Percentiles rank a stretch among this genome's conserved stretches.
These are phyloP conservation scores for Cordilura impudica DNA, from an alignment of 2,888 invertebrate species.

Conservation along the genomic window DNA sequence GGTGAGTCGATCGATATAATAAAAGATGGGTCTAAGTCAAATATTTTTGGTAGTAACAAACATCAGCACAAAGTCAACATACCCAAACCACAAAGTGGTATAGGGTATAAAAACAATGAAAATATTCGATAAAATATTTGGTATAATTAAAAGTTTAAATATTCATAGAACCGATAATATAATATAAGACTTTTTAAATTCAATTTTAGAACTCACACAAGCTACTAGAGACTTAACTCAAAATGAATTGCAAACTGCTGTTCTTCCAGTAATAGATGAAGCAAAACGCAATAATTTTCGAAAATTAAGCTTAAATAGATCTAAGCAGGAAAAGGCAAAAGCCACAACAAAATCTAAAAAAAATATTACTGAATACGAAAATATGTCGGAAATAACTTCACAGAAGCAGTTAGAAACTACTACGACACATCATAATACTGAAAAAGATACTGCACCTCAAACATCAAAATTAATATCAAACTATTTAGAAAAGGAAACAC, in stretches of 20 bases:
- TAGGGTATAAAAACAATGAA: no score
- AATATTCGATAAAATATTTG: no score
- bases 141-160: no score
- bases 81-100: no score
- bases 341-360: background rate
- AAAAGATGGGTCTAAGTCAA: no score
- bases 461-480: background rate
- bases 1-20: no score
- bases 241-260: background rate
- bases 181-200: no score
- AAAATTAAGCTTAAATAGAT: conserved; percentile 39
- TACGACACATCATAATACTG: background rate
- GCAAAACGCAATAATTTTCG: conserved; percentile 34
- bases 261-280: conserved; percentile 30
- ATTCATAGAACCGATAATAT: no score
- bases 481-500: background rate
- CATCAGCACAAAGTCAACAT: no score
- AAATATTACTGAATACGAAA: background rate
- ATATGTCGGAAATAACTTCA: background rate
- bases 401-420: background rate
- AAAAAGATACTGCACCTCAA: background rate
- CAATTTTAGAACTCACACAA: conserved; percentile 1
- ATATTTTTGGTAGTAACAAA: no score
- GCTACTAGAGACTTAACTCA: background rate
- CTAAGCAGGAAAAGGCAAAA: no score